Percentiles rank a stretch among this genome's conserved stretches.
These are phyloP conservation scores for Gymnocypris eckloni DNA, from an alignment of 2,797 vertebrate genomes.

Conservation along the genomic window DNA sequence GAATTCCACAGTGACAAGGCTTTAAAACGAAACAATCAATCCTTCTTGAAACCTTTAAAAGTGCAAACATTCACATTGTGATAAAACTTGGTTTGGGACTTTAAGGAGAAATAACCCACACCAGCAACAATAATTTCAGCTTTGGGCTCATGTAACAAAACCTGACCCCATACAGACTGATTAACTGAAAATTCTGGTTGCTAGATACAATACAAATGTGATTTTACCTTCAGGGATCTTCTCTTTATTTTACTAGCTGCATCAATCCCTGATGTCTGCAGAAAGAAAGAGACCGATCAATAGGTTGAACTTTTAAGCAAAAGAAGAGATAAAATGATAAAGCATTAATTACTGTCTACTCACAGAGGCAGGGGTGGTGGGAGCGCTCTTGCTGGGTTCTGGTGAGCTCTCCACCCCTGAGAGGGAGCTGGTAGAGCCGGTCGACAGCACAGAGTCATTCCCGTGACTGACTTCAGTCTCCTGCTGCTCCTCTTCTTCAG, in stretches of 20 bases:
- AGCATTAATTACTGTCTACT: conserved; percentile 52
- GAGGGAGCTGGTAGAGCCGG: conserved; percentile 78
- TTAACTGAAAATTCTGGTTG: neutral
- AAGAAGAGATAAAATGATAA: neutral
- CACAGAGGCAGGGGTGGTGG: conserved; percentile 70
- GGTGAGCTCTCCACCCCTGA: conserved; percentile 82
- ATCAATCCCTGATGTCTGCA: conserved; percentile 70
- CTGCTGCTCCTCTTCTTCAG: conserved; percentile 66
- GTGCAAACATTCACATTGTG: neutral
- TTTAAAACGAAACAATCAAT: neutral
- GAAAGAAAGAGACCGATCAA: neutral
- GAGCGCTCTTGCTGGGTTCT: conserved; percentile 72
- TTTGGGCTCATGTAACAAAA: neutral
- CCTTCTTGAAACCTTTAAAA: neutral
- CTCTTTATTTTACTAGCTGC: conserved; percentile 73
- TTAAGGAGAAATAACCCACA: neutral
- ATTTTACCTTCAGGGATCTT: conserved; percentile 76
- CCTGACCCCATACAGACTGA: too few relatives aligned
- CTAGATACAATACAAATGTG: neutral
- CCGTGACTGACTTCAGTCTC: conserved; percentile 73
- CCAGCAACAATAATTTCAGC: neutral
- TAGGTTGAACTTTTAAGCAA: neutral
- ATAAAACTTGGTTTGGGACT: neutral
- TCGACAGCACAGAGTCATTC: conserved; percentile 78
- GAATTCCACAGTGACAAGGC: conserved; percentile 3